phyloP scores from a whole-genome alignment of 2,113 vertebrate species.

The Ovibos moschatus region DNA sequence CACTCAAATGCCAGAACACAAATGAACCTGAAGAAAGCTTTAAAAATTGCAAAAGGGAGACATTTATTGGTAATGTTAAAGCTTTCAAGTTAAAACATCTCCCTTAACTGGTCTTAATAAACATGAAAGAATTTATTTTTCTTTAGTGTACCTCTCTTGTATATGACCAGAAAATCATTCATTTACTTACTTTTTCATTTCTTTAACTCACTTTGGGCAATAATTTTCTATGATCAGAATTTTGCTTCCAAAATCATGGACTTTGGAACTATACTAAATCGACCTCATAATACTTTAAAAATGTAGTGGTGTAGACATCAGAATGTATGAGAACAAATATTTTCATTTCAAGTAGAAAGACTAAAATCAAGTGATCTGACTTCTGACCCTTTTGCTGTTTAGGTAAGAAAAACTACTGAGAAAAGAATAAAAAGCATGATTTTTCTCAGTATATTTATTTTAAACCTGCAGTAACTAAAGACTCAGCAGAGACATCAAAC shows the following conservation, averaged over 20 bases:
- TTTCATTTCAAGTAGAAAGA: conserved; percentile 30
- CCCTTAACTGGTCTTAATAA: conserved; percentile 17
- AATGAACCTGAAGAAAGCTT: conserved; percentile 28
- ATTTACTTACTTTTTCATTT: neutral
- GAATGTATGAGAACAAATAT: neutral
- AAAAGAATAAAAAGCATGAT: neutral
- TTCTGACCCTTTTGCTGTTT: neutral
- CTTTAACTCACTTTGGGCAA: neutral
- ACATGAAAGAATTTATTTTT: neutral
- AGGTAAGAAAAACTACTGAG: neutral
- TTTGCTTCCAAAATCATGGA: neutral
- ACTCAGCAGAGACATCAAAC: neutral
- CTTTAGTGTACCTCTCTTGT: neutral
- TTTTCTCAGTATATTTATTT: neutral
- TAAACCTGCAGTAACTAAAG: neutral
- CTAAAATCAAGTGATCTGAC: conserved; percentile 21
- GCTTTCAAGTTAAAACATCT: neutral
- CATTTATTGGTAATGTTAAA: neutral
- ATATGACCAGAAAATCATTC: conserved; percentile 14
- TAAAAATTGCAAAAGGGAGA: conserved; percentile 25
- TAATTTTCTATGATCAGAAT: neutral
- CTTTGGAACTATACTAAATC: neutral
- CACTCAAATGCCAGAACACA: neutral
- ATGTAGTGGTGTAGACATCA: neutral
- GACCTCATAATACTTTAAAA: neutral